Base-by-base conservation (phyloP, 2,888 invertebrate species). In the Epicampocera succincta region DNA sequence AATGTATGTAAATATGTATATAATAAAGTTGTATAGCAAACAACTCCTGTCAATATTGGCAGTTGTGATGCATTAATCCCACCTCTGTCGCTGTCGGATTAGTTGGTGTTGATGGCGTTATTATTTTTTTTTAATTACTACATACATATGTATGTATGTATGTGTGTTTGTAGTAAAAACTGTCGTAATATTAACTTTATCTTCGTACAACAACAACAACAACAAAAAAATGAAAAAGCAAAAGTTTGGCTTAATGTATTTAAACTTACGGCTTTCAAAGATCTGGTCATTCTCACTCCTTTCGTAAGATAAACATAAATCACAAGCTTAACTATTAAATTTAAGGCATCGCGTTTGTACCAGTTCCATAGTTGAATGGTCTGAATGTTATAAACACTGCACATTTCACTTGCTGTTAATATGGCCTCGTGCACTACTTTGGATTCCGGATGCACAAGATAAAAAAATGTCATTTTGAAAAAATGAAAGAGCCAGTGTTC, bases 321-420 rank as follows among this genome's bases (percentile, higher is more conserved):
- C 0, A 87, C 87, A 48, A 91, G 83, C 5, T 87, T 86, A 0
- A 90, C 87, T 11, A 90, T 86, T 60, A 90, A 60, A 8, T 82
- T 87, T 5, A 90, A 79, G 0, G 90, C 89, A 84, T 90, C 89
- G 0, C 88, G 85, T 40, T 90, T 90, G 71, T 91, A 90, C 90
- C 91, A 91, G 78, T 90, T 89, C 87, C 91, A 89, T 6, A 91
- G 78, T 2, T 89, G 87, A 0, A 88, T 87, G 0, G 91, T 88
- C 61, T 88, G 87, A 6, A 89, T 83, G 1, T 86, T 85, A 58
- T 89, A 87, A n/a, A 84, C 84, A 0, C 86, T 87, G 17, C 91
- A 91, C 85, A 91, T 87, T 80, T 90, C 89, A 1, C 85, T 87
- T 0, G 88, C 89, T 40, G 87, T 86, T 12, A 90, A 84, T 0